A percentile compares a stretch with the other conserved stretches of the same genome.
These are phyloP conservation scores for Crypturellus tataupa DNA, from an alignment of 2,797 vertebrate genomes.

Conservation along the genomic window DNA sequence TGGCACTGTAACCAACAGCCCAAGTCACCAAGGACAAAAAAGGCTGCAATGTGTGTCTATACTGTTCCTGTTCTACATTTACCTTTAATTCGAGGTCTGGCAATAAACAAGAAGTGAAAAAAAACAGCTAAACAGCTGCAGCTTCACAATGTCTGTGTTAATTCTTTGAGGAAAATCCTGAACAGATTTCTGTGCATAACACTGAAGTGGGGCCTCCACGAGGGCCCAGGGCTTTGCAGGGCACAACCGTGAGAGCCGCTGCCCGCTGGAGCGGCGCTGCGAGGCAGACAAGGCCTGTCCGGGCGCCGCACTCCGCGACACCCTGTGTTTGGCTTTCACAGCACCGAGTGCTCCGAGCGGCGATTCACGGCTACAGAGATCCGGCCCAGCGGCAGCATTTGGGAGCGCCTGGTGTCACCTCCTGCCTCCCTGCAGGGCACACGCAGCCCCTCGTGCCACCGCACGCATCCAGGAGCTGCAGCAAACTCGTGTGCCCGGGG, in stretches of 20 bases:
- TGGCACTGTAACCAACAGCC: not conserved
- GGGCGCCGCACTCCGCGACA: no score
- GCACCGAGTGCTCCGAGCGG: accelerated
- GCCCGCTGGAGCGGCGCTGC: no score
- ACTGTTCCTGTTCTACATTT: not conserved
- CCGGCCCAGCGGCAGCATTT: not conserved
- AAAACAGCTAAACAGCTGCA: not conserved
- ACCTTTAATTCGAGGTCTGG: not conserved
- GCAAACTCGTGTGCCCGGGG: not conserved
- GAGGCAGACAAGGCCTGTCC: no score
- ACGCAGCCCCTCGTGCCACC: accelerated
- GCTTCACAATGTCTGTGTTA: accelerated
- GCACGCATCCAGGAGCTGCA: accelerated
- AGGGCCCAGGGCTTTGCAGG: not conserved
- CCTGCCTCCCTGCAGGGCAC: accelerated
- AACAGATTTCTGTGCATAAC: not conserved
- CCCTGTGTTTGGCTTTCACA: not conserved
- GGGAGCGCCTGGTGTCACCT: not conserved
- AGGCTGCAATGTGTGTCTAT: not conserved
- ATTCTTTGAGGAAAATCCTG: not conserved
- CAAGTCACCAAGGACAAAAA: not conserved
- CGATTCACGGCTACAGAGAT: accelerated
- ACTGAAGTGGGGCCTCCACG: not conserved
- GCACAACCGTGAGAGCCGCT: not conserved
- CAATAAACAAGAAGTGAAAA: not conserved